Evolutionary conservation across 1,140 invertebrate species (phyloP), one percentile per base, ranked within the genome.

Genomic region (Drosophila pruinosa): DNA sequence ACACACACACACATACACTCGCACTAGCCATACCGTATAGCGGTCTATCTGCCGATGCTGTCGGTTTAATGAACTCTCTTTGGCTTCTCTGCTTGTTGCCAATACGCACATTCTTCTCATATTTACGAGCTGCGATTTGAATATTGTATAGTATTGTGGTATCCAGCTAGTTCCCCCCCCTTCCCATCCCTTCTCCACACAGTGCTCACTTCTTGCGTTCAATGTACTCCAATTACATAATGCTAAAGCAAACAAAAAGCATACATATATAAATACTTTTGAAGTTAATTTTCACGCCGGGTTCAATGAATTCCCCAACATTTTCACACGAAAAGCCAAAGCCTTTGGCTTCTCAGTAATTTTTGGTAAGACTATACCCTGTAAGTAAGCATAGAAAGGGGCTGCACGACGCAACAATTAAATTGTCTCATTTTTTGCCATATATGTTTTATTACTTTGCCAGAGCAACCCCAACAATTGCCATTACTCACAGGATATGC

Each of bases 261-360:
- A 34, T 34, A 12, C 6, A 34, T 34, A 34, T 34, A 12, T 8
- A 31, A 7, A 43, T 28, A 28, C 45, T 82, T 67, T 48, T 41
- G 17, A 28, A 38, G 7, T 38, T 28, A 15, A 50, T 28, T 50
- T 61, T 70, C 31, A 15, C 43, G 52, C 28, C 34, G 79, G 61
- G 79, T 83, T 83, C 79, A 83, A 83, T 78, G 79, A 85, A 83
- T 85, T 75, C 53, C 53, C 31, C 39, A 45, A 38, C 47, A 83
- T 79, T 85, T 82, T 83, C 75, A 78, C 79, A 83, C 76, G 80
- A 78, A 56, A n/a, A 56, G 2, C 19, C 41, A 26, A 34, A 57
- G 15, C n/a, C n/a, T 52, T 41, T 8, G 17, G 4, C 2, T 43
- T 56, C 50, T 24, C 39, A 61, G 53, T 62, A 21, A 36, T 56